Evolutionary conservation across 2,113 vertebrate genomes (phyloP), one percentile per base, ranked within the genome.

Genomic region (Drymodes brunneopygia): DNA sequence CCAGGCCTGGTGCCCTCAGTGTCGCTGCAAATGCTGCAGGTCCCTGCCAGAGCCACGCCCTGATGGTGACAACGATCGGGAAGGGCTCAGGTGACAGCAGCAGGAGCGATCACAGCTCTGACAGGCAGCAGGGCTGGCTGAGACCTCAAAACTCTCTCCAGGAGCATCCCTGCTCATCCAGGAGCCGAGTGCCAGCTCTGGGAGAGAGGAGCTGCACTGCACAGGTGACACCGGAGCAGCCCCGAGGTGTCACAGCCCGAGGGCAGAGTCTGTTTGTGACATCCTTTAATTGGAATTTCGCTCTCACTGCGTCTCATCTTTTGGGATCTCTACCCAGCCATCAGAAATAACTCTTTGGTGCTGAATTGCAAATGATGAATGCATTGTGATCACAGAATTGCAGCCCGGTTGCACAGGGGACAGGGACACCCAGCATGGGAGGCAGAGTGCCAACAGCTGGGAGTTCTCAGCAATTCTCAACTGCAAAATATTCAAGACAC

Each of bases 221-320:
- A 31, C 3, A 9, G 35, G 5, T 5, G 19, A 5, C 56, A n/a
- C 6, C 53, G 58, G 4, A n/a, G 20, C 56, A 27, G 7, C 12
- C 7, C 67, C 10, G 6, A 15, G 5, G 1, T 12, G 4, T 7
- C 28, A 7, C 2, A 3, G n/a, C 31, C 35, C 20, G 9, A n/a
- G 8, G 48, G 2, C 71, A 78, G n/a, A 4, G 8, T n/a, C 2
- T n/a, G 8, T 17, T 6, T 69, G 38, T 0, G 9, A 12, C 38
- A 16, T 3, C 9, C 19, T 6, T 15, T 3, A 8, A 33, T 31
- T 7, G n/a, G 62, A 40, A 62, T 61, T 35, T 10, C 60, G 44
- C 35, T 74, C 28, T 22, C 60, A 14, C 58, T 15, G 6, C 74
- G n/a, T 9, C 44, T 15, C 7, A 1, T 14, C 66, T 23, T 50